Evolutionary conservation across 2,888 invertebrate genomes (phyloP).

Genomic region (Adineta ricciae): DNA sequence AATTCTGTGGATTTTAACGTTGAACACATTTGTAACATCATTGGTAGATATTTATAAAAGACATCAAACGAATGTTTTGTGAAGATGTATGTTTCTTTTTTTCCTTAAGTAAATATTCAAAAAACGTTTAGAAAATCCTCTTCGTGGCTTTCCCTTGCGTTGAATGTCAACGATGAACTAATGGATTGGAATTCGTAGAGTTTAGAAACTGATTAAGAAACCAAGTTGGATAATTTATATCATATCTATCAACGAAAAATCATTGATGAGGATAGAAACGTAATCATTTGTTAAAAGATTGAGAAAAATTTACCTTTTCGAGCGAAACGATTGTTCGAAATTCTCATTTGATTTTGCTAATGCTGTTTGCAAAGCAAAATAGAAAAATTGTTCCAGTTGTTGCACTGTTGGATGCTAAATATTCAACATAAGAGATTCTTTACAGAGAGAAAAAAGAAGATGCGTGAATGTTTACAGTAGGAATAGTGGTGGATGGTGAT

Average conservation of each 20-base stretch:
- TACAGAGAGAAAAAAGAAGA: no score
- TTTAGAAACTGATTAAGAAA: neutral
- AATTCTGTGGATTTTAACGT: neutral
- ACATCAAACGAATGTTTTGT: neutral
- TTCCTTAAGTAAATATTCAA: neutral
- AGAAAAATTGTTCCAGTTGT: neutral
- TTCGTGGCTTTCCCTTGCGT: no score
- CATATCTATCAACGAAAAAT: neutral
- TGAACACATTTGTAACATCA: neutral
- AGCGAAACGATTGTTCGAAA: neutral
- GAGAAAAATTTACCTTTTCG: neutral
- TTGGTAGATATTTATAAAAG: neutral
- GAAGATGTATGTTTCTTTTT: neutral
- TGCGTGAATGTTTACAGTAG: neutral
- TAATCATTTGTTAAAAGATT: no score
- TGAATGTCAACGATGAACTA: neutral
- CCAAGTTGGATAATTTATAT: neutral
- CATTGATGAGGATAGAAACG: no score
- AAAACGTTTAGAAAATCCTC: neutral
- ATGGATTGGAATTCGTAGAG: neutral
- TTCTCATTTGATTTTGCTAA: neutral
- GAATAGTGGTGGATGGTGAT: neutral
- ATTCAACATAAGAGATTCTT: neutral
- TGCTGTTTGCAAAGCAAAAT: neutral
- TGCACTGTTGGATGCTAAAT: neutral